These are phyloP conservation scores for Drosophila prostipennis DNA, from an alignment of 2,888 invertebrate species.

Conservation along the genomic window DNA sequence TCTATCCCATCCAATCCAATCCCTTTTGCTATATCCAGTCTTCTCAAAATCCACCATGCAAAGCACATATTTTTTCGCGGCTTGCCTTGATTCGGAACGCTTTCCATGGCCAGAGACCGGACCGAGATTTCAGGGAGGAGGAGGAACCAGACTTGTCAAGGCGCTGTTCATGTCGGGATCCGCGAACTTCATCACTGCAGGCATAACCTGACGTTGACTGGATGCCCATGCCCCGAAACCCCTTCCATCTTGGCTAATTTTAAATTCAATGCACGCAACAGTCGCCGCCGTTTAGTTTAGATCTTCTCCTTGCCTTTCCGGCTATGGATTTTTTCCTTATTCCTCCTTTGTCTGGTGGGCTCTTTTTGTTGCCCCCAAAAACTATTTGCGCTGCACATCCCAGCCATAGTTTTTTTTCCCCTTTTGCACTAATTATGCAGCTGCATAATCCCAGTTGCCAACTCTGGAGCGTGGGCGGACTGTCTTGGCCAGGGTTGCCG, in stretches of 20 bases:
- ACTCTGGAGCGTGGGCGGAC: conserved; percentile 65
- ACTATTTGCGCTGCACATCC: conserved; percentile 69
- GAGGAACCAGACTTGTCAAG: conserved; percentile 6
- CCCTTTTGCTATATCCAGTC: background rate
- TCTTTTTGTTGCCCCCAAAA: conserved; percentile 64
- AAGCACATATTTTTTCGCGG: conserved; percentile 40
- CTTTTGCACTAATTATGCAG: conserved; percentile 71
- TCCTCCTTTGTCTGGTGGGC: conserved; percentile 20
- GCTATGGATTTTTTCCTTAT: conserved; percentile 13
- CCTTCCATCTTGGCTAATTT: conserved; percentile 60
- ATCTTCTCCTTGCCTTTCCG: conserved; percentile 32
- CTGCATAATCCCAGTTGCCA: conserved; percentile 55
- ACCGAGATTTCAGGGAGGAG: conserved; percentile 34
- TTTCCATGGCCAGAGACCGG: conserved; percentile 22
- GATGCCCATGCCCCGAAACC: conserved; percentile 5
- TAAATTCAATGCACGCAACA: conserved; percentile 75
- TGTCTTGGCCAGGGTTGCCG: conserved; percentile 33
- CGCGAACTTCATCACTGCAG: conserved; percentile 51
- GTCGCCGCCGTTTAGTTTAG: conserved; percentile 63
- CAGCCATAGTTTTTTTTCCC: conserved; percentile 23
- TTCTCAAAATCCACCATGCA: conserved; percentile 22
- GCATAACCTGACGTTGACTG: conserved; percentile 43
- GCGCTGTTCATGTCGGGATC: conserved; percentile 38
- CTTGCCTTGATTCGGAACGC: conserved; percentile 48
- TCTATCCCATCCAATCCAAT: background rate